Conservation (phyloP, 2,888 invertebrate genomes). For the Erebia palarica region DNA sequence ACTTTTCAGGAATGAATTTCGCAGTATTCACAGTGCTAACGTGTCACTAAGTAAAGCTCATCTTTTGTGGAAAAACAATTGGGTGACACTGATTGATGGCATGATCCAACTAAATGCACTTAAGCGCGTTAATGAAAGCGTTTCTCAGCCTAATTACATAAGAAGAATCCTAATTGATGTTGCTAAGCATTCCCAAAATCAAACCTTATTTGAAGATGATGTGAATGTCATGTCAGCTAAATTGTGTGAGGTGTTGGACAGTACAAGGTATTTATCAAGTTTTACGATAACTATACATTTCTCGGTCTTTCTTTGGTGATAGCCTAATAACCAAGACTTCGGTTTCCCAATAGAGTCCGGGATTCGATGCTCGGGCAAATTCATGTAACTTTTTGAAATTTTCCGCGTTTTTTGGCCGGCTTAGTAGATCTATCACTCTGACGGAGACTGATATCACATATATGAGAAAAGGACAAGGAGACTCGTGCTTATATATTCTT, state of each 20-base stretch:
- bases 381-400: no score
- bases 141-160: slow-evolving; percentile 83
- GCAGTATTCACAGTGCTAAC: slow-evolving; percentile 51
- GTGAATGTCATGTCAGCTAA: slow-evolving; percentile 42
- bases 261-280: slow-evolving; percentile 4
- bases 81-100: slow-evolving; percentile 91
- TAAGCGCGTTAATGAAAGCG: slow-evolving; percentile 80
- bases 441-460: no score
- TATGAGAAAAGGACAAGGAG: no score
- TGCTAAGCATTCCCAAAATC: slow-evolving; percentile 41
- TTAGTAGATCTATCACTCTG: no score
- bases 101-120: slow-evolving; percentile 90
- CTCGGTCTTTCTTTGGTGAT: no score
- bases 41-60: slow-evolving; percentile 55
- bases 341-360: no score
- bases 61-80: slow-evolving; percentile 86
- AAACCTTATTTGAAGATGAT: slow-evolving; percentile 26
- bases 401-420: no score
- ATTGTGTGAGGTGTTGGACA: slow-evolving; percentile 26
- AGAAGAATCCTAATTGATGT: slow-evolving; percentile 52
- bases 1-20: slow-evolving; percentile 50
- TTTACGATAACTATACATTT: neutral
- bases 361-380: no score
- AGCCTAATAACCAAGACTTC: no score
- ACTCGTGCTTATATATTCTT: no score